phyloP scores from a whole-genome alignment of 2,888 invertebrate genomes.

The Phragmatobia fuliginosa region DNA sequence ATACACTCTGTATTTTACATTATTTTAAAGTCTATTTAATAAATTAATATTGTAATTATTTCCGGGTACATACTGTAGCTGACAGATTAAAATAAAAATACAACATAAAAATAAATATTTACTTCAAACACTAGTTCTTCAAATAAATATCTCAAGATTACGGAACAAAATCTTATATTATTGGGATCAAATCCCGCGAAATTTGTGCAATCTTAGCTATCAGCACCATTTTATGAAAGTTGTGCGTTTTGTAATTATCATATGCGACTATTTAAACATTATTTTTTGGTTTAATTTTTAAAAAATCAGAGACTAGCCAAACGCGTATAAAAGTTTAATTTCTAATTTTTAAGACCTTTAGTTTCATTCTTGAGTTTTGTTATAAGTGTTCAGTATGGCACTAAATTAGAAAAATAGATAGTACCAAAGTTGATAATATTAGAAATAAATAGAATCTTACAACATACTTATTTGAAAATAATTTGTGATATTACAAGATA shows the following conservation, averaged over 20 bases:
- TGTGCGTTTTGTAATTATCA: slow-evolving; percentile 16
- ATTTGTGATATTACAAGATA: not conserved
- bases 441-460: slow-evolving; percentile 16
- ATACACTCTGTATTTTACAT: not conserved
- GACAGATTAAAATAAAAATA: not conserved
- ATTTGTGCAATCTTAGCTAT: slow-evolving; percentile 35
- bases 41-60: not conserved
- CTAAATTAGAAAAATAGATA: slow-evolving; percentile 25
- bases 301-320: not conserved
- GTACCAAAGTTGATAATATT: slow-evolving; percentile 27
- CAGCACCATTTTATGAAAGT: slow-evolving; percentile 36
- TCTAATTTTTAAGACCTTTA: slow-evolving; percentile 15
- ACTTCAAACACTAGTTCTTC: slow-evolving; percentile 7
- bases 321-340: not conserved
- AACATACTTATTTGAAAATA: not conserved
- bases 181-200: slow-evolving; percentile 42
- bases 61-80: not conserved
- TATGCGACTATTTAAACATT: slow-evolving; percentile 6
- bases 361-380: slow-evolving; percentile 15
- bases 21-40: not conserved
- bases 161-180: slow-evolving; percentile 16
- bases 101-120: not conserved
- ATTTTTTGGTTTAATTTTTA: not conserved
- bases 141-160: slow-evolving; percentile 6
- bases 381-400: slow-evolving; percentile 41